Percentiles rank a stretch among this genome's conserved stretches.
These are phyloP conservation scores for Lethocerus indicus DNA, from an alignment of 1,140 invertebrate genomes.

Conservation along the genomic window DNA sequence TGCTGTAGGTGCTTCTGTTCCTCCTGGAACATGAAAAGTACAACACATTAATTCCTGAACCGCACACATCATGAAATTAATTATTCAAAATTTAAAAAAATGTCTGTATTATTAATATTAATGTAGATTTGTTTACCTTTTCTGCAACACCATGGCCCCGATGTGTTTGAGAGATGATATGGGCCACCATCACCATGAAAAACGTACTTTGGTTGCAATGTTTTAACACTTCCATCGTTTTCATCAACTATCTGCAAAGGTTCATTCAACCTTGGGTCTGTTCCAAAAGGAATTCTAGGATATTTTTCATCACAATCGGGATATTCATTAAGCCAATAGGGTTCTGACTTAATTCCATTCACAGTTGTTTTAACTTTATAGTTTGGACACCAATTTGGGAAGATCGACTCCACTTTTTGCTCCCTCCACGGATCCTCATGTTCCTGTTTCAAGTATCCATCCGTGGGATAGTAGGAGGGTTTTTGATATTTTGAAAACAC, in stretches of 20 bases:
- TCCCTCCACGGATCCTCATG: no score
- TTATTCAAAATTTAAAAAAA: neutral
- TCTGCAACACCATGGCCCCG: slow-evolving; percentile 49
- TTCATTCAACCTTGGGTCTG: slow-evolving; percentile 14
- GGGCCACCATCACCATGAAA: slow-evolving; percentile 49
- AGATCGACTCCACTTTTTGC: no score
- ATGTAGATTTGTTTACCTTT: slow-evolving; percentile 28
- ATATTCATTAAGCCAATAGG: no score
- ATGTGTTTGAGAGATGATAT: slow-evolving; percentile 32
- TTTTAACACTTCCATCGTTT: slow-evolving; percentile 10
- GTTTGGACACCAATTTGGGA: no score
- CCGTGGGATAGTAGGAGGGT: no score
- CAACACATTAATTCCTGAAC: no score
- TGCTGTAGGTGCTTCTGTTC: slow-evolving; percentile 43
- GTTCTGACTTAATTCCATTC: no score
- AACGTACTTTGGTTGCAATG: slow-evolving; percentile 25
- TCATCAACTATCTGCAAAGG: slow-evolving; percentile 3
- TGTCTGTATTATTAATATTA: neutral
- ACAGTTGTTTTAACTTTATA: no score
- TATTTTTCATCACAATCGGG: no score
- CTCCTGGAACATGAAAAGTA: slow-evolving; percentile 21
- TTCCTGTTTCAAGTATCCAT: no score
- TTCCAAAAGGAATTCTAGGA: slow-evolving; percentile 16
- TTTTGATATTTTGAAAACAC: no score
- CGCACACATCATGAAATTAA: neutral